Evolutionary conservation across 2,113 vertebrate genomes (phyloP).

Genomic region (Oreochromis spilurus): DNA sequence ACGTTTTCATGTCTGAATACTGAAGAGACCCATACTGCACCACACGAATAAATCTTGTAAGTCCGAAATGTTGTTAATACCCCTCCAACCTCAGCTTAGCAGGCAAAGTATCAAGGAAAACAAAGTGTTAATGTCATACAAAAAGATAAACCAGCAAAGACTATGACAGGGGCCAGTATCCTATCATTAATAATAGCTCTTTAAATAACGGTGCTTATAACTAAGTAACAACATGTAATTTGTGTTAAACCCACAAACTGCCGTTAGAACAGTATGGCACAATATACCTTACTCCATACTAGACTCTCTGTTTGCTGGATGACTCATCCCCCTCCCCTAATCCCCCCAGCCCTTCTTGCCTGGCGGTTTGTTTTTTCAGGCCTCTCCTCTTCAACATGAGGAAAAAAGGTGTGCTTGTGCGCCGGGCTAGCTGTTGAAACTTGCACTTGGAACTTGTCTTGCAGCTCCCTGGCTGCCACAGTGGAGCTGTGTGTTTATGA

Average conservation of each 20-base stretch:
- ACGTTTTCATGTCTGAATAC: neutral
- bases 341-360: slow-evolving; percentile 9
- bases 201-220: neutral
- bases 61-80: neutral
- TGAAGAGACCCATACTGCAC: neutral
- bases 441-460: slow-evolving; percentile 56
- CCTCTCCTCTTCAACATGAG: slow-evolving; percentile 49
- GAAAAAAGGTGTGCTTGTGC: slow-evolving; percentile 66
- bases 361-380: slow-evolving; percentile 67
- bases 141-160: neutral
- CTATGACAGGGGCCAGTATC: neutral
- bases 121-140: neutral
- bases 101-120: neutral
- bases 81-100: neutral
- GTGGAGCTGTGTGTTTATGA: slow-evolving; percentile 55
- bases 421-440: slow-evolving; percentile 51
- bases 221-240: neutral
- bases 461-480: slow-evolving; percentile 20
- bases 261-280: neutral
- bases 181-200: neutral
- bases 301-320: slow-evolving; percentile 35
- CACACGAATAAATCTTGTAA: neutral
- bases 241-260: neutral
- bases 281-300: slow-evolving; percentile 2
- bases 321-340: slow-evolving; percentile 29